Base-by-base conservation (phyloP, 2,113 vertebrate genomes). In the Oncorhynchus keta region DNA sequence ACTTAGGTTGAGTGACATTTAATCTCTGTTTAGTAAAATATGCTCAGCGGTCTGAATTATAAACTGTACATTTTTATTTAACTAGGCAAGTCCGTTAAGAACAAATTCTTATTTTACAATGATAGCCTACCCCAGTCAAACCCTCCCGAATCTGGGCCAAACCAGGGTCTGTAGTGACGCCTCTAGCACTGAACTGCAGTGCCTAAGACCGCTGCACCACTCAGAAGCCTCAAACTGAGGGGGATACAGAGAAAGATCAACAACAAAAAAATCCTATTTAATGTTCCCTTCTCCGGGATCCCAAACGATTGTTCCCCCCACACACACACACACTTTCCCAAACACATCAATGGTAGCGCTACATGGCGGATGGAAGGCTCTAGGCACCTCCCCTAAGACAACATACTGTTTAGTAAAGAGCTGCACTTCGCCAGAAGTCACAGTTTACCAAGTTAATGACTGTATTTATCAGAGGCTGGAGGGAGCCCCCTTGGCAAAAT, bases 391-490 rank as follows among this genome's bases (percentile, higher is more conserved):
- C 79, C 77, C 26, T 39, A 81, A 84, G 81, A 89, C 81, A 85
- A 83, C 87, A 85, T 57, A 77, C 85, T 85, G 84, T 81, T 89
- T 84, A 83, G 30, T 45, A 14, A 48, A 65, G 35, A 45, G n/a
- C 64, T 66, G 55, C 84, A 73, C 51, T 84, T 70, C 66, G 84
- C 83, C 67, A 73, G 73, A 64, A 85, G 85, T 82, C 76, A 84
- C 79, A 85, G 79, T 79, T 81, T 73, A 75, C 49, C 70, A 69
- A 80, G 80, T 81, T 90, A 89, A 89, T 87, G 84, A 84, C 79
- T 55, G 84, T 78, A 86, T 89, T 86, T 76, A 89, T 90, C 89
- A 89, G 84, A 18, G 51, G 82, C 78, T 61, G 76, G 71, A 68
- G 75, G 78, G 73, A 73, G 73, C 73, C 71, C 79, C 28, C 66